phyloP scores from a whole-genome alignment of 2,888 invertebrate genomes.

The Arrhopalites spinosus region DNA sequence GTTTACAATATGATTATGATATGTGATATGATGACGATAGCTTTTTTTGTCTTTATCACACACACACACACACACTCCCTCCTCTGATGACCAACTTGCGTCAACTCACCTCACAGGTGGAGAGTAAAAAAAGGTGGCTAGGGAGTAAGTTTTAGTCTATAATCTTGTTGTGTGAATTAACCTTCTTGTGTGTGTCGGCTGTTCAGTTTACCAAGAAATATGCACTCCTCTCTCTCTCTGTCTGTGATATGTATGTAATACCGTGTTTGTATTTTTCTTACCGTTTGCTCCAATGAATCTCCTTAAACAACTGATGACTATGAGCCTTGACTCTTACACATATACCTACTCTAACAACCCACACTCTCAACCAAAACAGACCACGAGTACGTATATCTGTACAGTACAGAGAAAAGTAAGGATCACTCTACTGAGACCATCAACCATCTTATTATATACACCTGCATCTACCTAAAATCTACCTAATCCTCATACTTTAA shows the following conservation, averaged over 20 bases:
- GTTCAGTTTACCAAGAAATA: too few relatives aligned
- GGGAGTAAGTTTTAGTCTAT: constrained; percentile 21
- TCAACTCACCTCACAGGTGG: constrained; percentile 25
- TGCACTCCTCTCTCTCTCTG: background rate
- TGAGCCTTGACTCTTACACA: constrained; percentile 28
- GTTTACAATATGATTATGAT: background rate
- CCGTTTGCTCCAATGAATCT: constrained; percentile 31
- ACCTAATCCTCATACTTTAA: background rate
- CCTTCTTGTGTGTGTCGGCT: constrained; percentile 4
- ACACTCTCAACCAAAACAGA: constrained; percentile 18
- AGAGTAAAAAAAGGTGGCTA: constrained; percentile 24
- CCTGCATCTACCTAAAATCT: constrained; percentile 7
- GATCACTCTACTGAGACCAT: constrained; percentile 32
- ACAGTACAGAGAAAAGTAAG: constrained; percentile 16
- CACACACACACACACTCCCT: background rate
- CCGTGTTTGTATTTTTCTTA: too few relatives aligned
- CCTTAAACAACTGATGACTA: constrained; percentile 28
- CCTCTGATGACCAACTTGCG: background rate
- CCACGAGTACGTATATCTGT: background rate
- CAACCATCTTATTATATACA: constrained; percentile 21
- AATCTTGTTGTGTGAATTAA: too few relatives aligned
- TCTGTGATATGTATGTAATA: too few relatives aligned
- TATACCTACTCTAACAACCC: constrained; percentile 27
- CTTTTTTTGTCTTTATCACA: background rate
- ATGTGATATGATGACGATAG: constrained; percentile 10